Evolutionary conservation across 2,113 vertebrate species (phyloP).

Genomic region (Verasper variegatus): DNA sequence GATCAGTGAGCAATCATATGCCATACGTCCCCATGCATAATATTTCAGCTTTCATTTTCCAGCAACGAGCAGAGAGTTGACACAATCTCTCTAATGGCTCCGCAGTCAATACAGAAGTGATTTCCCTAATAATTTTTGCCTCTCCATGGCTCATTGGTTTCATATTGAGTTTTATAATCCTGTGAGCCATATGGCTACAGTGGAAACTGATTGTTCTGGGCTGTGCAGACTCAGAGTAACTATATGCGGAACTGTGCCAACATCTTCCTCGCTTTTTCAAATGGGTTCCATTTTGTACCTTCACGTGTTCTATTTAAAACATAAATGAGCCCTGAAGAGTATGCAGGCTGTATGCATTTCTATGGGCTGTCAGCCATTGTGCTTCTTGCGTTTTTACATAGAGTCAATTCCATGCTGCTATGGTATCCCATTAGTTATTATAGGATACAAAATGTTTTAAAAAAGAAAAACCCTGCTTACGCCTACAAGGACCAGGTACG

Average conservation of each 20-base stretch:
- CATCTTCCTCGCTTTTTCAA: neutral
- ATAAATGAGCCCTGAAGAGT: neutral
- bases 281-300: neutral
- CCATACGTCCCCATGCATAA: constrained; percentile 7
- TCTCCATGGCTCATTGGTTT: constrained; percentile 60
- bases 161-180: constrained; percentile 62
- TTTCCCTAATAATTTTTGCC: constrained; percentile 46
- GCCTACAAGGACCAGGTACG: neutral
- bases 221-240: constrained; percentile 18
- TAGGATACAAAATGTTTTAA: neutral
- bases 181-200: constrained; percentile 31
- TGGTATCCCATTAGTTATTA: neutral
- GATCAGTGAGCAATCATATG: constrained; percentile 45
- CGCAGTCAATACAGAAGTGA: constrained; percentile 50
- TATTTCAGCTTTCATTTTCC: constrained; percentile 44
- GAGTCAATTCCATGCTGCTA: neutral
- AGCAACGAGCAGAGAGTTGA: constrained; percentile 42
- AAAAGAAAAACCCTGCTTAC: neutral
- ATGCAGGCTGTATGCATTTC: neutral
- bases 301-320: neutral
- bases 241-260: neutral
- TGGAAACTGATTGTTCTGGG: constrained; percentile 42
- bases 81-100: constrained; percentile 52
- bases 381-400: neutral
- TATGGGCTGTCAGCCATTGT: constrained; percentile 4